Evolutionary conservation across 2,113 vertebrate species (phyloP).

Genomic region (Spilogale gracilis): DNA sequence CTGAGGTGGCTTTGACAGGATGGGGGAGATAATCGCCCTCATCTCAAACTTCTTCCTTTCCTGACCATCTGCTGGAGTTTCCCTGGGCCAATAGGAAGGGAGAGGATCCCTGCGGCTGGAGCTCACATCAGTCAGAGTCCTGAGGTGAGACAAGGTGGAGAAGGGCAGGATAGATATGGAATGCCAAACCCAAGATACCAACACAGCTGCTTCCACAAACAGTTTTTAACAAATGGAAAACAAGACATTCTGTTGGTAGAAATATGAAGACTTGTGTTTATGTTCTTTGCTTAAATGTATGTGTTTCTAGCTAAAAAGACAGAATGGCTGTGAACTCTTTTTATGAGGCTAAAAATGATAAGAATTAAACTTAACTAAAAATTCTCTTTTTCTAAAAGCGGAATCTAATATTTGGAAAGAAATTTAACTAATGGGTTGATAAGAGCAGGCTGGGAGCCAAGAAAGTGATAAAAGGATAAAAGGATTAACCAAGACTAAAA

Average conservation of each 20-base stretch:
- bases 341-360: constrained; percentile 16
- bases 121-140: accelerated
- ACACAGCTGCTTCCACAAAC: not conserved
- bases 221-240: not conserved
- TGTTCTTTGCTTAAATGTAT: constrained; percentile 12
- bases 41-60: too few relatives aligned
- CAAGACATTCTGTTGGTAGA: constrained; percentile 26
- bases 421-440: constrained; percentile 56
- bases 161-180: accelerated
- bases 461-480: constrained; percentile 37
- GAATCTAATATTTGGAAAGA: constrained; percentile 41
- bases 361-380: constrained; percentile 6
- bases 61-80: not conserved
- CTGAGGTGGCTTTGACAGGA: not conserved
- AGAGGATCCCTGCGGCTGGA: not conserved
- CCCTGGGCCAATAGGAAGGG: not conserved
- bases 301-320: constrained; percentile 18
- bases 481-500: constrained; percentile 54
- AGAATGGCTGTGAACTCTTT: constrained; percentile 12
- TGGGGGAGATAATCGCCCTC: not conserved
- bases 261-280: constrained; percentile 36
- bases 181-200: not conserved
- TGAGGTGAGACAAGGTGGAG: too few relatives aligned
- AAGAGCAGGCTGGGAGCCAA: not conserved
- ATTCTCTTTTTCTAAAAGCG: constrained; percentile 29